phyloP scores from a whole-genome alignment of 2,113 vertebrate genomes.

The Clupea harengus region DNA sequence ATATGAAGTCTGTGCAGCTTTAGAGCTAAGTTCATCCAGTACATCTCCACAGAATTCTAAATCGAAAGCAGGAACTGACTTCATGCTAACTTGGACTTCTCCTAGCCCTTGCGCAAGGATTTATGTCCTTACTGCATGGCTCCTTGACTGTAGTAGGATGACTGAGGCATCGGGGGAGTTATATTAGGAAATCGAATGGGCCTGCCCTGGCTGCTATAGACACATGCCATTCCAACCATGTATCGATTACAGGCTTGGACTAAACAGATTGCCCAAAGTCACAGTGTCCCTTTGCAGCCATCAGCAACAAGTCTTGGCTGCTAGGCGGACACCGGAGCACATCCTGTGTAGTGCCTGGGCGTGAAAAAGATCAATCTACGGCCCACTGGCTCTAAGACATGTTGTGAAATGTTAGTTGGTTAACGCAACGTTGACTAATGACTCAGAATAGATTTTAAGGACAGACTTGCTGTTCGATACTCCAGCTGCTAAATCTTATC shows the following conservation, averaged over 20 bases:
- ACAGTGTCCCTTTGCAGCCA: slow-evolving; percentile 15
- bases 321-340: not conserved
- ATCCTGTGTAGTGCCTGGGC: not conserved
- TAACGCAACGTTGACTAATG: not conserved
- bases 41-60: not conserved
- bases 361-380: not conserved
- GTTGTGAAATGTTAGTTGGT: not conserved
- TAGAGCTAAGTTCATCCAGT: not conserved
- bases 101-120: not conserved
- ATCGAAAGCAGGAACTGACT: not conserved
- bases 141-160: not conserved
- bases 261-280: slow-evolving; percentile 19
- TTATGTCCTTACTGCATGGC: not conserved
- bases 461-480: not conserved
- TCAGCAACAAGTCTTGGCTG: slow-evolving; percentile 17
- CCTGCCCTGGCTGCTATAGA: not conserved
- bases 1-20: not conserved
- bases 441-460: not conserved
- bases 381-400: not conserved
- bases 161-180: not conserved
- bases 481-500: not conserved
- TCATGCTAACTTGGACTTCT: not conserved
- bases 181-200: slow-evolving; percentile 10
- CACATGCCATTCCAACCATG: slow-evolving; percentile 26
- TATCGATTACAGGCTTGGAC: slow-evolving; percentile 29